Base-by-base conservation (phyloP, 2,797 vertebrate species). In the Lacerta agilis region DNA sequence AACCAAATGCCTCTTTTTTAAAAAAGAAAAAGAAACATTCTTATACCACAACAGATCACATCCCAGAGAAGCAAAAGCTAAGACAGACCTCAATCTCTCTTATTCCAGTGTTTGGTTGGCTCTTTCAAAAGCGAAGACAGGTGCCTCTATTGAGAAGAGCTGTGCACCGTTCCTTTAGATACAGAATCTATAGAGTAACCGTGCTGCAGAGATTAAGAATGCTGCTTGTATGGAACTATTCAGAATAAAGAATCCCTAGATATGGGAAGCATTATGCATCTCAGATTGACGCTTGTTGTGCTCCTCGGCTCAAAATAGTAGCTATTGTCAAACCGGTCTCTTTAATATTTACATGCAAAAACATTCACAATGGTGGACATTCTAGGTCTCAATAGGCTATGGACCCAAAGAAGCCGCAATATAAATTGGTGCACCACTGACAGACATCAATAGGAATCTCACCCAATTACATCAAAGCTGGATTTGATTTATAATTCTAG, bases 1-100 rank as follows among this genome's bases (percentile, higher is more conserved):
- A 97, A 95, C 94, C 95, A 97, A 96, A 96, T 95, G 94, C 55
- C 29, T 66, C 61, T 94, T 83, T 55, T 94, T 82, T 41, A 82
- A 83, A 89, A 80, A 95, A 77, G 55, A 8, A 43, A 55, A 29
- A 15, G 33, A 7, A 71, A 78, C 55, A 81, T 9, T 75, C 71
- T 92, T 10, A 0, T 76, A 90, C 86, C 82, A 92, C 91, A 94
- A 94, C 79, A 94, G 88, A 0, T 0, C 82, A 72, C 94, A 69
- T 29, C 92, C 86, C 75, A 7, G 82, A 80, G 75, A 90, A 92
- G 89, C 67, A 86, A 10, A 88, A 86, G 85, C 0, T 0, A 89
- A 90, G 83, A 92, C 82, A 75, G 89, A 79, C 82, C 88, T 91
- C 89, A 84, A 75, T 90, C 85, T 90, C 49, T 83, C 33, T 71